These are phyloP conservation scores for Nematolebias whitei DNA, from an alignment of 2,113 vertebrate genomes.

Conservation along the genomic window DNA sequence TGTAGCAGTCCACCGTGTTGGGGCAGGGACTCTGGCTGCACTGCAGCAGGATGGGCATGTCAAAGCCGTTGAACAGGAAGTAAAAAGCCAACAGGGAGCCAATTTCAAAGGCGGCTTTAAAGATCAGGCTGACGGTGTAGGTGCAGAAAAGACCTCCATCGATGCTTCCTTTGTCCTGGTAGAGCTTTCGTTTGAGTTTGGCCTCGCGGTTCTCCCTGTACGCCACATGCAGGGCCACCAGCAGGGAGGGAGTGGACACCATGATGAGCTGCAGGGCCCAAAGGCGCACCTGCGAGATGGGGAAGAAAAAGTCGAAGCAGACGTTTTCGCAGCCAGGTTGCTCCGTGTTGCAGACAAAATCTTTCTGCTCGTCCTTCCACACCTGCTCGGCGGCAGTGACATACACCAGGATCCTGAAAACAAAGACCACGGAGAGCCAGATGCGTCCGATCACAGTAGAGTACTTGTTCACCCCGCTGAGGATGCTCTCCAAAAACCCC, in stretches of 20 bases:
- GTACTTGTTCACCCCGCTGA: slow-evolving; percentile 89
- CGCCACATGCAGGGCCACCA: slow-evolving; percentile 88
- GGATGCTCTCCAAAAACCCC: slow-evolving; percentile 82
- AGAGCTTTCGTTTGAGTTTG: slow-evolving; percentile 75
- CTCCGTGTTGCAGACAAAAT: slow-evolving; percentile 86
- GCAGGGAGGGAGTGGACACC: slow-evolving; percentile 88
- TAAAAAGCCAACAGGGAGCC: slow-evolving; percentile 86
- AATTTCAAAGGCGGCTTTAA: slow-evolving; percentile 85
- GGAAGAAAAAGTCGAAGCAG: slow-evolving; percentile 91
- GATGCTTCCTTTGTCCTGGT: slow-evolving; percentile 74
- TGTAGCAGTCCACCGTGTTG: slow-evolving; percentile 85
- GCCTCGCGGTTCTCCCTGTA: slow-evolving; percentile 84
- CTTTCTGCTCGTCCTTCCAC: slow-evolving; percentile 88
- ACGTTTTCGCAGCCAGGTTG: slow-evolving; percentile 90
- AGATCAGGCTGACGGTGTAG: slow-evolving; percentile 84
- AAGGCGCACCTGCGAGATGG: slow-evolving; percentile 87
- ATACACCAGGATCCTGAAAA: slow-evolving; percentile 87
- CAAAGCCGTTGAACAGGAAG: slow-evolving; percentile 85
- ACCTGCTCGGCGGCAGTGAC: slow-evolving; percentile 85
- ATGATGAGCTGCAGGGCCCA: slow-evolving; percentile 91
- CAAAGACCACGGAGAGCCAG: slow-evolving; percentile 86
- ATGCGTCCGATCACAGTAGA: slow-evolving; percentile 86
- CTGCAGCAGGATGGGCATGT: slow-evolving; percentile 79
- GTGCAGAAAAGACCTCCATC: slow-evolving; percentile 86
- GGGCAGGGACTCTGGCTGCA: slow-evolving; percentile 86